A percentile compares a stretch with the other conserved stretches of the same genome.
Conservation (phyloP, 2,797 vertebrate species). For the Mormyrus hasselquistii region DNA sequence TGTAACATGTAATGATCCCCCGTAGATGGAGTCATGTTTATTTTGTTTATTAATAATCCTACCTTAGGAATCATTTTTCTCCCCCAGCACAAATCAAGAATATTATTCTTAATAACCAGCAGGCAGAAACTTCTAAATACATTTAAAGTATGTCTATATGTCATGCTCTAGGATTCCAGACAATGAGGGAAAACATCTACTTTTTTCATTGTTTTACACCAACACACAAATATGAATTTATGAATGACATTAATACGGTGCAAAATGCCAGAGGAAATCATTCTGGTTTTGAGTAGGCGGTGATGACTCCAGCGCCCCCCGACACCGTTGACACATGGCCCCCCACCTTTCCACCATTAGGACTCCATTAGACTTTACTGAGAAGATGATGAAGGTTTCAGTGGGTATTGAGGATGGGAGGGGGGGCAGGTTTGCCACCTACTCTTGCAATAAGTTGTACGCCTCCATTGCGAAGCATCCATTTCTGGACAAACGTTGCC, state of each 20-base stretch:
- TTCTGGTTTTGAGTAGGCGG: background rate
- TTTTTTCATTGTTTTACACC: background rate
- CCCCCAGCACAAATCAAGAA: background rate
- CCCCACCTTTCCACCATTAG: background rate
- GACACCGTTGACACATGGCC: background rate
- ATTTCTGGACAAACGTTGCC: too few relatives aligned
- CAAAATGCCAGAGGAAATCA: background rate
- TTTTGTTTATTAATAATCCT: background rate
- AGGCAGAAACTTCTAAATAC: background rate
- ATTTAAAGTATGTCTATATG: background rate
- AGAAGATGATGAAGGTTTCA: background rate
- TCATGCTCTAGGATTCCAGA: background rate
- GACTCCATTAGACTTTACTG: background rate
- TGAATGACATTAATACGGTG: conserved; percentile 10
- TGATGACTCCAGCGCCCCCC: background rate
- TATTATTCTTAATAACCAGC: background rate
- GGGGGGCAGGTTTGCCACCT: background rate
- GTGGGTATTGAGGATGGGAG: background rate
- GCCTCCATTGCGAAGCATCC: background rate
- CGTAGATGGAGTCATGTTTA: background rate
- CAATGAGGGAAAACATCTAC: background rate
- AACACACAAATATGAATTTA: background rate
- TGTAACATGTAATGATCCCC: background rate
- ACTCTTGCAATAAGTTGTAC: background rate
- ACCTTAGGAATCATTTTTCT: background rate